Base-by-base conservation (phyloP, 35 echinoderm and acorn worm species). In the Heliocidaris tuberculata region DNA sequence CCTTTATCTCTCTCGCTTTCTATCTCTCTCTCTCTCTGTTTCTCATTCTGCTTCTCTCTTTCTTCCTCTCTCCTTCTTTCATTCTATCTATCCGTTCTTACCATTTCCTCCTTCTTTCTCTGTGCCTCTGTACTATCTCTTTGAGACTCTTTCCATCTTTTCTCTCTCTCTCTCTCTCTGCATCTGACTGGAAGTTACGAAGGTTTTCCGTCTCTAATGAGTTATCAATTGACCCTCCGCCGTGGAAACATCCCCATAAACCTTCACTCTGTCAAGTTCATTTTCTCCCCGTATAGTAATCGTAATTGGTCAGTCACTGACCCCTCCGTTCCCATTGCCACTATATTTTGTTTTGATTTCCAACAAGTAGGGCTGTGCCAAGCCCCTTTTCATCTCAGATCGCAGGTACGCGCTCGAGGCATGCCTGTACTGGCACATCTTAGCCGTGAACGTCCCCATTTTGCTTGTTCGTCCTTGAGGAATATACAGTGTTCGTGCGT, bases 291-390 rank as follows among this genome's bases (percentile, higher is more conserved):
- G 30, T 32, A 32, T 7, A 19, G 24, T 89, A 89, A 32, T 7
- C 5, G 24, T 89, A 89, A 89, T 89, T 89, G 87, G 87, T 89
- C 87, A 89, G 87, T 89, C 87, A 89, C 13, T 48, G 87, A 48
- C 65, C 65, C 27, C 65, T 78, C 21, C 65, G 65, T 17, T 19
- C 65, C 16, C 27, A 6, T 19, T 19, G 5, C 17, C 59, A 15
- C 59, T 12, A 2, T 12, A 60, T 60, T 60, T 59, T 15, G 9
- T 65, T 17, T 65, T 65, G 50, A 12, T 65, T 65, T 65, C 21
- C 5, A 65, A 24, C 4, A 6, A 65, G 60, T 65, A 21, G 27
- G 17, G 7, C 65, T 56, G 52, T 11, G 52, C 52, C 9, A 13
- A 56, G 65, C 27, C 65, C 17, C 21, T 70, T n/a, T 27, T 5